phyloP scores from a whole-genome alignment of 2,113 vertebrate species.

The Zosterops lateralis region DNA sequence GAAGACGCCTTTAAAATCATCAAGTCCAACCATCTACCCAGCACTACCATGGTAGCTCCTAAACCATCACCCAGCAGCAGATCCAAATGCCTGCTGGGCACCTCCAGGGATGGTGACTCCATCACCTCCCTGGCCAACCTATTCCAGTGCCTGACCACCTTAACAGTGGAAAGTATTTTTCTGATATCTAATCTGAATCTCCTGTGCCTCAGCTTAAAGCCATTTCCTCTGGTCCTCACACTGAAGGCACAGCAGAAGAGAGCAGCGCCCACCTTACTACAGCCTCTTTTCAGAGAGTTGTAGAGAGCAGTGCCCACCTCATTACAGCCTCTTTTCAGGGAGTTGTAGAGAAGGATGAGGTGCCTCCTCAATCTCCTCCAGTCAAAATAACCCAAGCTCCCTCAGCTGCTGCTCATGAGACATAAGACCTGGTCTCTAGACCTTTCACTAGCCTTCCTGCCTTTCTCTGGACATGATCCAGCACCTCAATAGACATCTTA shows the following conservation, averaged over 20 bases:
- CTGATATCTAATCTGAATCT: background rate
- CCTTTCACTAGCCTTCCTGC: background rate
- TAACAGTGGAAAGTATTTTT: background rate
- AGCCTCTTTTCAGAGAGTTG: background rate
- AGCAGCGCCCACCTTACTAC: fast-evolving
- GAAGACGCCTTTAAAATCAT: background rate
- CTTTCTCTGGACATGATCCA: background rate
- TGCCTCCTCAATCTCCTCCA: background rate
- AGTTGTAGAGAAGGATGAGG: background rate
- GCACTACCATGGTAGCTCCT: background rate
- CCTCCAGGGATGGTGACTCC: too few species aligned
- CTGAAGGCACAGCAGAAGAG: background rate
- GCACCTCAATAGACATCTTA: background rate
- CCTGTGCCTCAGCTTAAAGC: background rate
- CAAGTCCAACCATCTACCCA: background rate
- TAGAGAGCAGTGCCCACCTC: fast-evolving
- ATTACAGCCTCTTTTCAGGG: background rate
- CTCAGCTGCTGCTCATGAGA: background rate
- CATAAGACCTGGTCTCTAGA: fast-evolving
- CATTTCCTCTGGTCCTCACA: background rate
- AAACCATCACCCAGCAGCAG: background rate
- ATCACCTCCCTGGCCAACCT: background rate
- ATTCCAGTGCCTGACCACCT: background rate
- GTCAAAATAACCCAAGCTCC: background rate
- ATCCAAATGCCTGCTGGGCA: background rate